A percentile compares a stretch with the other conserved stretches of the same genome.
Conservation (phyloP, 1,140 invertebrate species). For the Branchinecta lynchi region DNA sequence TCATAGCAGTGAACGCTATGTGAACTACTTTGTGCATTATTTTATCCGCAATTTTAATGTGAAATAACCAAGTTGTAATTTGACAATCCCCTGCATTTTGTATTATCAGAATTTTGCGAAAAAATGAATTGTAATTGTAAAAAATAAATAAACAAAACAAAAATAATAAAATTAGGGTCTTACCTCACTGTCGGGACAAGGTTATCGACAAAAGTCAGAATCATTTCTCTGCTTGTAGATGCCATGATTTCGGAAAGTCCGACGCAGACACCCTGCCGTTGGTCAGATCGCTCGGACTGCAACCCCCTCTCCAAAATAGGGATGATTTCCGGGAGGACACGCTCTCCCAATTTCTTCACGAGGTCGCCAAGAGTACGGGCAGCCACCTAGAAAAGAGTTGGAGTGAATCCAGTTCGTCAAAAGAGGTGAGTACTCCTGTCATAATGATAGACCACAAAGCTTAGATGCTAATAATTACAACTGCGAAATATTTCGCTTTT, state of each 20-base stretch:
- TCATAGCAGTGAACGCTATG: no score
- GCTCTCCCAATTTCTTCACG: slow-evolving; percentile 90
- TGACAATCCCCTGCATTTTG: no score
- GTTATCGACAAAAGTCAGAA: slow-evolving; percentile 80
- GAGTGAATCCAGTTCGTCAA: background rate
- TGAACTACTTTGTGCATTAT: no score
- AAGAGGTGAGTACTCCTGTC: no score
- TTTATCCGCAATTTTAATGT: no score
- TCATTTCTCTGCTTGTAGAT: slow-evolving; percentile 88
- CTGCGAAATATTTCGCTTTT: no score
- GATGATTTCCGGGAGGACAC: slow-evolving; percentile 93
- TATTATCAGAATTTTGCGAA: no score
- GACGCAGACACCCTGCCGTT: slow-evolving; percentile 94
- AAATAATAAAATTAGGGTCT: slow-evolving; percentile 17
- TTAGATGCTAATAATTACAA: no score
- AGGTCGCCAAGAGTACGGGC: slow-evolving; percentile 91
- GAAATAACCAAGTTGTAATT: no score
- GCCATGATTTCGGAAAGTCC: slow-evolving; percentile 95
- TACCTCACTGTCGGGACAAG: slow-evolving; percentile 83
- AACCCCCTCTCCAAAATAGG: slow-evolving; percentile 88
- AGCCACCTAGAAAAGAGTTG: slow-evolving; percentile 46
- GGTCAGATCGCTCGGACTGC: slow-evolving; percentile 74
- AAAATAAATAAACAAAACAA: background rate
- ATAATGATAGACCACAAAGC: no score
- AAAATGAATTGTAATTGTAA: no score